These are phyloP conservation scores for Epizoanthus rinbou DNA, from an alignment of 92 coral and sea anemone genomes.

Conservation along the genomic window DNA sequence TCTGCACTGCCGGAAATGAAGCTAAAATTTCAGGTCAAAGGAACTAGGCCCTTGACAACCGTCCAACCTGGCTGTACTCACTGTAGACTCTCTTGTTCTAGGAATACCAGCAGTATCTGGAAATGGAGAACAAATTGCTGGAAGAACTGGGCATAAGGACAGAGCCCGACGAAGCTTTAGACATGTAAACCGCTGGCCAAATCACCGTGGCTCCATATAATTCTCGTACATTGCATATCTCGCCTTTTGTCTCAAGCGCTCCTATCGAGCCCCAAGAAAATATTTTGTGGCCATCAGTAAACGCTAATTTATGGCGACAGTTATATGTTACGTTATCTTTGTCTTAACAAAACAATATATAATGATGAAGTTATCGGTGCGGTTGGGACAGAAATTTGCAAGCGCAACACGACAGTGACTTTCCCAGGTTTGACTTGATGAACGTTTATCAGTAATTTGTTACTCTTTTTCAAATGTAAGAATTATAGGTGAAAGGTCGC, in stretches of 20 bases:
- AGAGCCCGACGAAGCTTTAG: conserved; percentile 65
- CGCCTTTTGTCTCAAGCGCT: not conserved
- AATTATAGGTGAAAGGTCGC: too few relatives aligned
- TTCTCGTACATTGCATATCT: not conserved
- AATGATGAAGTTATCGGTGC: too few relatives aligned
- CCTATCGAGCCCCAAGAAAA: not conserved
- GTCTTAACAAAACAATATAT: too few relatives aligned
- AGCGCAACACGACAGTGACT: too few relatives aligned
- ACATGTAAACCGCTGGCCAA: conserved; percentile 34
- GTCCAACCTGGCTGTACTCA: not conserved
- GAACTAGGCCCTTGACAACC: not conserved
- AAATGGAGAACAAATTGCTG: conserved; percentile 88
- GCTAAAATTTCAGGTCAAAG: too few relatives aligned
- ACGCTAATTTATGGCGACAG: too few relatives aligned
- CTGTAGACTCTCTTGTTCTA: conserved; percentile 21
- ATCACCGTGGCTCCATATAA: not conserved
- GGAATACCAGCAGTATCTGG: conserved; percentile 95
- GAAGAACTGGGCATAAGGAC: conserved; percentile 91
- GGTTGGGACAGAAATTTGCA: too few relatives aligned
- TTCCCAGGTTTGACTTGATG: too few relatives aligned
- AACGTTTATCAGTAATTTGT: too few relatives aligned
- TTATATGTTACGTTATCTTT: too few relatives aligned
- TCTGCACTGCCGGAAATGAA: too few relatives aligned
- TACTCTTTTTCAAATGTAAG: too few relatives aligned
- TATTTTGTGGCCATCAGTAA: not conserved